Base-by-base conservation (phyloP, 1,140 invertebrate genomes). In the Drosophila setifemur region DNA sequence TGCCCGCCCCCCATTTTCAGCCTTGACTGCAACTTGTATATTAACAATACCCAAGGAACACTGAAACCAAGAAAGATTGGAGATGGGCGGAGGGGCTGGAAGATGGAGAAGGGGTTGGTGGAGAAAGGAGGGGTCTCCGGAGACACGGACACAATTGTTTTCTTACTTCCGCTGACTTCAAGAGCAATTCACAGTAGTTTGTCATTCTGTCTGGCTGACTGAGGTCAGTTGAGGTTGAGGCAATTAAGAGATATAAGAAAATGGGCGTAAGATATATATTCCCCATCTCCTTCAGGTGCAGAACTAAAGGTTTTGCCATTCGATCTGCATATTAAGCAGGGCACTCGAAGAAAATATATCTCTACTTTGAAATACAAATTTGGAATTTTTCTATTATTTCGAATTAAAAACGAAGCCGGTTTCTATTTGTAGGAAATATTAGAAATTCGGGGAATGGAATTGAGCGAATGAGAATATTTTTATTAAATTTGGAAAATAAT, bases 21-120 rank as follows among this genome's bases (percentile, higher is more conserved):
- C 76, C 76, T 79, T 79, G 76, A 81, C 71, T 67, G 61, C 60
- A 67, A 52, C 60, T 67, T 67, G 63, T 66, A 19, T 48, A 61
- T 61, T 61, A 64, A 64, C 60, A 49, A 64, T 48, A 29, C 52
- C 8, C 14, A 6, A 18, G 37, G 52, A 5, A 33, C 42, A 23
- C 55, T 31, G 55, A 39, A 40, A 7, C 11, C 11, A 7, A 37
- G n/a, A 21, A n/a, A 2, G n/a, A 11, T 3, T 18, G 18, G 14
- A 7, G 14, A 12, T 7, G n/a, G n/a, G 12, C 8, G 9, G 6
- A 3, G 12, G 2, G 18, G 1, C 1, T 7, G 14, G 39, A 21
- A 45, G 45, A 33, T 40, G 45, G n/a, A n/a, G n/a, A n/a, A n/a
- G n/a, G n/a, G n/a, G n/a, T n/a, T n/a, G n/a, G n/a, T n/a, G n/a